Evolutionary conservation across 2,797 vertebrate genomes (phyloP).

Genomic region (Liparis tanakae): DNA sequence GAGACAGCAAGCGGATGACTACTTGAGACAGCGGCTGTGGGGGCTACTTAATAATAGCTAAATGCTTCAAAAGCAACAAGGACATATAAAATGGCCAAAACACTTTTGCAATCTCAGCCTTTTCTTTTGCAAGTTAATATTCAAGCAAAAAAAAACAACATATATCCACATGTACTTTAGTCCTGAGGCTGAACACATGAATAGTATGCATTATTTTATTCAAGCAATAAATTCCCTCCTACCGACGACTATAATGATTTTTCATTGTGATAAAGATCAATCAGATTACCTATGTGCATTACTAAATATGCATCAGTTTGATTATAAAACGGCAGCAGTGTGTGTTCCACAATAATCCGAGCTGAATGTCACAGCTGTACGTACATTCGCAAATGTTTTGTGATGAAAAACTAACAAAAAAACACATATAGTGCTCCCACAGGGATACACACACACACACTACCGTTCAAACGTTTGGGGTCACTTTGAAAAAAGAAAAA

Average conservation of each 20-base stretch:
- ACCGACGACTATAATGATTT: background rate
- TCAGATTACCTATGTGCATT: background rate
- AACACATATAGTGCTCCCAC: constrained; percentile 12
- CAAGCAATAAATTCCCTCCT: background rate
- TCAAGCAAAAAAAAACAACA: background rate
- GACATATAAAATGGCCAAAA: constrained; percentile 37
- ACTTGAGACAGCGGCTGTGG: constrained; percentile 61
- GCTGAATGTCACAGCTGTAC: constrained; percentile 59
- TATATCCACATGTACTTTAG: background rate
- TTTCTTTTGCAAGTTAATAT: constrained; percentile 20
- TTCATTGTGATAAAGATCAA: background rate
- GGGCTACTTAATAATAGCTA: constrained; percentile 14
- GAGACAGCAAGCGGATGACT: constrained; percentile 59
- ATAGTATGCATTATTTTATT: background rate
- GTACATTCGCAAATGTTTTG: constrained; percentile 60
- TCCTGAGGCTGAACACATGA: background rate
- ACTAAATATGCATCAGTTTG: background rate
- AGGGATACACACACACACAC: constrained; percentile 6
- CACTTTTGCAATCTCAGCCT: constrained; percentile 26
- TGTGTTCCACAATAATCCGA: constrained; percentile 22
- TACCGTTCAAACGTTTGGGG: too few relatives aligned
- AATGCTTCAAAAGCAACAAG: constrained; percentile 36
- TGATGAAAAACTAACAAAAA: constrained; percentile 62
- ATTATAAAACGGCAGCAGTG: background rate
- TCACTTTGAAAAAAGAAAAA: too few relatives aligned